Evolutionary conservation across 2,797 vertebrate genomes (phyloP).

Genomic region (Cheirogaleus major): DNA sequence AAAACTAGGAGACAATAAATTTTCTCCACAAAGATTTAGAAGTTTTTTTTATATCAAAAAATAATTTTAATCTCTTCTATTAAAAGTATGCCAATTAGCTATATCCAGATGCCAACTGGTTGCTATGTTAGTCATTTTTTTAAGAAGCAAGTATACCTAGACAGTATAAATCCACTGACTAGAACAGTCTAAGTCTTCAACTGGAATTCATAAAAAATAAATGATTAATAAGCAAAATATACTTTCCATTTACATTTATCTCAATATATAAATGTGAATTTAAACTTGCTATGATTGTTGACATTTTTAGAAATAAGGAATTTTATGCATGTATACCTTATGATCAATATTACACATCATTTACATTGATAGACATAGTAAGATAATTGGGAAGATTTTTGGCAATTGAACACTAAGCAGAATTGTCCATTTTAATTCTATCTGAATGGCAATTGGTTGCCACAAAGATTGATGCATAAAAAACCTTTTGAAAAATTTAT

Average conservation of each 20-base stretch:
- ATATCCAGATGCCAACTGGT: slow-evolving; percentile 27
- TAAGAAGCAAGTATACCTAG: slow-evolving; percentile 11
- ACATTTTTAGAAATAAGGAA: slow-evolving; percentile 32
- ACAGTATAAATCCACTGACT: not conserved
- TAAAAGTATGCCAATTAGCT: slow-evolving; percentile 27
- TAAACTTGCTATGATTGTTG: slow-evolving; percentile 29
- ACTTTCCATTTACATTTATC: not conserved
- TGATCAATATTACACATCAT: not conserved
- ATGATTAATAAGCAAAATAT: slow-evolving; percentile 9
- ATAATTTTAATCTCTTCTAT: slow-evolving; percentile 55
- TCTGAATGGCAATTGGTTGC: not conserved
- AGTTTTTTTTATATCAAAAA: slow-evolving; percentile 46
- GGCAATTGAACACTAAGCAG: not conserved
- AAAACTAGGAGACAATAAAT: not conserved
- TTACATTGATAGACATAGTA: not conserved
- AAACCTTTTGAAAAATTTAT: not conserved
- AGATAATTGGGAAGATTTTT: not conserved
- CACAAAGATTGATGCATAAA: not conserved
- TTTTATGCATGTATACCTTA: slow-evolving; percentile 6
- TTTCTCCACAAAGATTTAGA: not conserved
- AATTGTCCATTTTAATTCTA: not conserved
- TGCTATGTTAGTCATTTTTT: not conserved
- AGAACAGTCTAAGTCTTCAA: slow-evolving; percentile 53
- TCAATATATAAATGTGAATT: slow-evolving; percentile 27
- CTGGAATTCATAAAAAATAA: slow-evolving; percentile 33